These are phyloP conservation scores for Etheostoma perlongum DNA, from an alignment of 2,797 vertebrate species.

Conservation along the genomic window DNA sequence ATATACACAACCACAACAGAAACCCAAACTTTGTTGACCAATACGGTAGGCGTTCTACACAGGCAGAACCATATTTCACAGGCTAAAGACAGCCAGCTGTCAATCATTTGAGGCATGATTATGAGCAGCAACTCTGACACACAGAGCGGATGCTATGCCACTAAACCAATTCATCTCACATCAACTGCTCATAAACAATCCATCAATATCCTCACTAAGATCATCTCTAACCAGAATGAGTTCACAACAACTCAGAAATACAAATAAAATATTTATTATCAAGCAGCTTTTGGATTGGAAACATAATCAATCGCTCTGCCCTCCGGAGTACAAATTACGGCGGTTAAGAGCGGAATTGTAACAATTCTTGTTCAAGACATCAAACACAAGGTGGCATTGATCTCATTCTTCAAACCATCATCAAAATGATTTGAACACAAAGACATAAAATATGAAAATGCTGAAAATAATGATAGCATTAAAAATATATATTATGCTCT, in stretches of 20 bases:
- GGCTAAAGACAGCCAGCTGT: conserved; percentile 42
- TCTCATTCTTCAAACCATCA: conserved; percentile 13
- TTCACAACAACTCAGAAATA: conserved; percentile 15
- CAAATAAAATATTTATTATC: conserved; percentile 70
- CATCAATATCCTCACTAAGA: conserved; percentile 57
- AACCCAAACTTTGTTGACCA: no score
- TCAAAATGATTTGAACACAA: conserved; percentile 7
- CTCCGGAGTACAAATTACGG: conserved; percentile 62
- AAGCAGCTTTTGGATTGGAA: conserved; percentile 60
- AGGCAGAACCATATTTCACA: background rate
- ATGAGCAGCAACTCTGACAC: conserved; percentile 48
- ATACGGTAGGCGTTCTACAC: no score
- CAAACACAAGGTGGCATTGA: conserved; percentile 48
- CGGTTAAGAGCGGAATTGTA: conserved; percentile 52
- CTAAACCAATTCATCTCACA: conserved; percentile 71
- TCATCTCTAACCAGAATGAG: conserved; percentile 37
- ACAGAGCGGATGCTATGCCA: conserved; percentile 47
- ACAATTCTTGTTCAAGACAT: conserved; percentile 50
- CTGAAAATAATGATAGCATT: background rate
- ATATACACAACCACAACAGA: no score
- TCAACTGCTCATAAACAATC: conserved; percentile 70
- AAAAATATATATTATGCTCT: background rate
- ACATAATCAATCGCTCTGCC: conserved; percentile 60
- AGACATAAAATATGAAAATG: background rate
- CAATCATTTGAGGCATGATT: conserved; percentile 65